Evolutionary conservation across 2,888 invertebrate genomes (phyloP), one percentile per base, ranked within the genome.

Genomic region (Tetanocera ferruginea): DNA sequence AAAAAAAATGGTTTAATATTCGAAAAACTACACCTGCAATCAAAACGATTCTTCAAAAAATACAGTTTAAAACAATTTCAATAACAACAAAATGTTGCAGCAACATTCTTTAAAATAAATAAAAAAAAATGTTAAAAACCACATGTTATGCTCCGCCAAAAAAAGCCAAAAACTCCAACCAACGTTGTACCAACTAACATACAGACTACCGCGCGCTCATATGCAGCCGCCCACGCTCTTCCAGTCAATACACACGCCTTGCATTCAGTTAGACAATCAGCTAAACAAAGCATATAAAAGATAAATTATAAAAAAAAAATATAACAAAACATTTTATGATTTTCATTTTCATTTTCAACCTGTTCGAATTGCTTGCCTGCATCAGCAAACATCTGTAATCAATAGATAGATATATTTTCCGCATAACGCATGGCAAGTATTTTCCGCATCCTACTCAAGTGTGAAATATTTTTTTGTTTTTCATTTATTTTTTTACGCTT

Each of bases 361-460:
- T 25, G n/a, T 52, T 51, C 31, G 28, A 52, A 52, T 23, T 43
- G 67, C 19, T 28, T 69, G 67, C 19, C 17, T 69, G 23, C 25
- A 51, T 14, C 19, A 25, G 19, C 25, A 55, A 71, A n/a, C 57
- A 57, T 28, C 57, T 57, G 57, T 71, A 52, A 74, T 43, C 49
- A 62, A 64, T 62, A 52, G 49, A 74, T 62, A 72, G n/a, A 43
- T n/a, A 14, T 19, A 49, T 62, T 74, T 74, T 74, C 62, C 49
- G 31, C 51, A n/a, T 57, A 19, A 60, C n/a, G n/a, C n/a, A n/a
- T n/a, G n/a, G n/a, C n/a, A n/a, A n/a, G n/a, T 19, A 49, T 62
- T 74, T 74, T 74, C 62, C 49, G 31, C 43, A 17, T 37, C 23
- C 37, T 60, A 60, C 57, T 25, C 72, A 37, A 57, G 57, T 72